A percentile compares a stretch with the other conserved stretches of the same genome.
Conservation (phyloP, 2,113 vertebrate species). For the Platysternon megacephalum region DNA sequence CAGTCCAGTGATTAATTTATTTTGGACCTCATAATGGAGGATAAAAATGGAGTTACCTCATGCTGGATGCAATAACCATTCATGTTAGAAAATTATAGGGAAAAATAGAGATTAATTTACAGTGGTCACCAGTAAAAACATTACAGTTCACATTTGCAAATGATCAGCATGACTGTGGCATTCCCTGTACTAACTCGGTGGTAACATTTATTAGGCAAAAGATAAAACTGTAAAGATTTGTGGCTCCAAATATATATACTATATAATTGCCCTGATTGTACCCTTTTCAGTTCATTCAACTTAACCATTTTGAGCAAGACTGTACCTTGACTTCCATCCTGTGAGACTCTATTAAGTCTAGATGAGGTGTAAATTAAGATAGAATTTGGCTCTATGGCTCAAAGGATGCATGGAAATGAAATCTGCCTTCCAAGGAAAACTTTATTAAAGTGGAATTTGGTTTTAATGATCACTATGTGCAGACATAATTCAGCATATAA, state of each 20-base stretch:
- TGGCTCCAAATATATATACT: not conserved
- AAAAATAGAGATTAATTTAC: not conserved
- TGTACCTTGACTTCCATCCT: not conserved
- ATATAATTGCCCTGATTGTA: not conserved
- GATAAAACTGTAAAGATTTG: not conserved
- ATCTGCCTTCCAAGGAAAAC: not conserved
- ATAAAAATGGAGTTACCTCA: not conserved
- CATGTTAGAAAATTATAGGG: not conserved
- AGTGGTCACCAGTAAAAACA: not conserved
- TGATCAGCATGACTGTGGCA: not conserved
- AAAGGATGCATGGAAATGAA: not conserved
- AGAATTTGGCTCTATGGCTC: not conserved
- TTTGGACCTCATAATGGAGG: not conserved
- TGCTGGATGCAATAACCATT: not conserved
- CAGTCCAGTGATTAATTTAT: not conserved
- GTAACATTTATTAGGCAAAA: constrained; percentile 2
- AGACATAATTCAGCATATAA: not conserved
- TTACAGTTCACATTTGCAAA: not conserved
- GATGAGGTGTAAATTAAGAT: not conserved
- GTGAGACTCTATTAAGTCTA: not conserved
- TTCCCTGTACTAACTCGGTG: not conserved
- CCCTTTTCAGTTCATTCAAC: not conserved
- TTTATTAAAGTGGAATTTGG: not conserved
- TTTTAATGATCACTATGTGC: not conserved
- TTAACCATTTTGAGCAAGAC: not conserved